phyloP scores from a whole-genome alignment of 92 coral and sea anemone genomes.

The Heteractis magnifica region DNA sequence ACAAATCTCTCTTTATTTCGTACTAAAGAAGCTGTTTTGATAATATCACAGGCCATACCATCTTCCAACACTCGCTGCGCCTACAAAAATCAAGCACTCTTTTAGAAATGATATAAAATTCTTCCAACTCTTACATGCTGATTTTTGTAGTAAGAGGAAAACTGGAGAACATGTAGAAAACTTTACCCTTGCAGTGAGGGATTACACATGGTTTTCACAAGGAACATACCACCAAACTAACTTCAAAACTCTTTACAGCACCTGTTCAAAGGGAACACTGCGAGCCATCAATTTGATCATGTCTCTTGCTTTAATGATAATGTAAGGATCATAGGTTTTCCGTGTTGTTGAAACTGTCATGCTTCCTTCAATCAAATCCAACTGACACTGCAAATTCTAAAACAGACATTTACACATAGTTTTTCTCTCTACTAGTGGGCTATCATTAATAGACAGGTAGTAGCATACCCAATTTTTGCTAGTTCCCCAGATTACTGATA shows the following conservation, averaged over 20 bases:
- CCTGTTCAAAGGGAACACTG: constrained; percentile 99
- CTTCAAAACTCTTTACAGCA: neutral
- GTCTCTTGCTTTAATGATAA: constrained; percentile 92
- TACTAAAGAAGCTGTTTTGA: constrained; percentile 88
- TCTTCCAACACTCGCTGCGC: constrained; percentile 92
- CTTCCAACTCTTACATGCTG: too few relatives aligned
- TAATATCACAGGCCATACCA: constrained; percentile 87
- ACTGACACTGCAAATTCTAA: constrained; percentile 71
- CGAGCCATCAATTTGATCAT: constrained; percentile 96
- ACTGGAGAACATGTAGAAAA: too few relatives aligned
- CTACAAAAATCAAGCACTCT: constrained; percentile 29
- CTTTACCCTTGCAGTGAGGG: too few relatives aligned
- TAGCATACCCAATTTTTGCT: neutral
- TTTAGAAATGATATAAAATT: neutral
- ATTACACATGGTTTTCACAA: too few relatives aligned
- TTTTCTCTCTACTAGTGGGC: too few relatives aligned
- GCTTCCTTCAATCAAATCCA: constrained; percentile 96
- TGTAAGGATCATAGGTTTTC: constrained; percentile 95
- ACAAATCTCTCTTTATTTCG: constrained; percentile 98
- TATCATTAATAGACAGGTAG: too few relatives aligned
- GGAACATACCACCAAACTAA: neutral
- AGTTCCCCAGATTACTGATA: too few relatives aligned
- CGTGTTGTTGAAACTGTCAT: constrained; percentile 90
- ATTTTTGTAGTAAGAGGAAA: too few relatives aligned
- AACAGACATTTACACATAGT: neutral